phyloP scores from a whole-genome alignment of 2,797 vertebrate species.

The Amazonetta brasiliensis region DNA sequence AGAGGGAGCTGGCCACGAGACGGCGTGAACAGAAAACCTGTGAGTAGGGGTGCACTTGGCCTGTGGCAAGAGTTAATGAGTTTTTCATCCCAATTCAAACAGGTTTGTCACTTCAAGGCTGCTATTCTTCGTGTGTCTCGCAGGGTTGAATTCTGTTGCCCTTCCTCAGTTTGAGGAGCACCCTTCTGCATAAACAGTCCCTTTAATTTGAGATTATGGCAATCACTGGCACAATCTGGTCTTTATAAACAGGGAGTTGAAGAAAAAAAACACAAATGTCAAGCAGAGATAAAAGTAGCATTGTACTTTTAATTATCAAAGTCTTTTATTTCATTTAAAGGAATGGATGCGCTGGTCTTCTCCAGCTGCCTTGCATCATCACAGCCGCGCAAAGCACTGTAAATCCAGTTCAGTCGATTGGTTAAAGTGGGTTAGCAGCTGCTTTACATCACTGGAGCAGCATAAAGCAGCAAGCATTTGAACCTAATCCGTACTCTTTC shows the following conservation, averaged over 20 bases:
- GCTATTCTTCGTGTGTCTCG: background rate
- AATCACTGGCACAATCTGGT: background rate
- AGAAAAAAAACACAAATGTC: background rate
- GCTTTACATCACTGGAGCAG: conserved; percentile 30
- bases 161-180: background rate
- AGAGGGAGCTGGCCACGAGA: background rate
- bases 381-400: background rate
- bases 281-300: conserved; percentile 37
- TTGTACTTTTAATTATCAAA: conserved; percentile 48
- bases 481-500: background rate
- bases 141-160: background rate
- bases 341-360: background rate
- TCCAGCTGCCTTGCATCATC: conserved; percentile 39
- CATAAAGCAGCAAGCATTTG: background rate
- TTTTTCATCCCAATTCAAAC: background rate
- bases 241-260: conserved; percentile 30
- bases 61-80: background rate
- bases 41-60: background rate
- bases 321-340: conserved; percentile 36
- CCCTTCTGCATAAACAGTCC: background rate
- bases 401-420: background rate
- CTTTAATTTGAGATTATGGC: conserved; percentile 35
- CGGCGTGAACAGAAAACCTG: background rate
- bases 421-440: conserved; percentile 32
- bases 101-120: background rate